Base-by-base conservation (phyloP, 2,888 invertebrate genomes). In the Punctoribates punctum region DNA sequence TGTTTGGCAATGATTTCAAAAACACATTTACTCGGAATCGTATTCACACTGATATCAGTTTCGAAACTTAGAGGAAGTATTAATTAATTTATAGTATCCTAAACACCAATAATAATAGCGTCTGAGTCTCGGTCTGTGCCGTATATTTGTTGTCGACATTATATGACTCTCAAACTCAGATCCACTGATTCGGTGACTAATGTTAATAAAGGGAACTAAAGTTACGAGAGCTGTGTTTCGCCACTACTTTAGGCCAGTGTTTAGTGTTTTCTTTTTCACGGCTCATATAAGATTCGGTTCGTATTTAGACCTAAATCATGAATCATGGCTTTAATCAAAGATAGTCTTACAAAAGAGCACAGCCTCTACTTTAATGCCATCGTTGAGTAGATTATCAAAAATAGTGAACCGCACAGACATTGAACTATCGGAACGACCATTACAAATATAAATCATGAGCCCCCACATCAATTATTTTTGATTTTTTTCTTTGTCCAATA, bases 61-160 rank as follows among this genome's bases (percentile, higher is more conserved):
- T 25, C 20, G 25, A 23, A 57, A 57, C 57, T 34, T 15, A 70
- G 20, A 70, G 70, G 70, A 70, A 70, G 70, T 70, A 70, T 70
- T 70, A 70, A 70, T 70, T 70, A 70, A 70, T 70, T 70, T 70
- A 70, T 70, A 70, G 42, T 42, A 42, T 42, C 20, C 29, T 65
- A 65, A 65, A 65, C 27, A 65, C 38, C 34, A 38, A 65, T 38
- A 20, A 11, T 23, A 20, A 11, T 11, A 6, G 42, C 42, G 42
- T 29, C 62, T 62, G 17, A 27, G 9, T 62, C 20, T 62, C 20
- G 15, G 62, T 62, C 34, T 62, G 62, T 27, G 34, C 29, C 62
- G n/a, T 62, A 62, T 70, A 70, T 70, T 70, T 42, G 70, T 70
- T 42, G 23, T 42, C 23, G 70, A 70, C 38, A 70, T 70, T 42